Base-by-base conservation (phyloP, 1,140 invertebrate species). In the Lasioglossum baleicum region DNA sequence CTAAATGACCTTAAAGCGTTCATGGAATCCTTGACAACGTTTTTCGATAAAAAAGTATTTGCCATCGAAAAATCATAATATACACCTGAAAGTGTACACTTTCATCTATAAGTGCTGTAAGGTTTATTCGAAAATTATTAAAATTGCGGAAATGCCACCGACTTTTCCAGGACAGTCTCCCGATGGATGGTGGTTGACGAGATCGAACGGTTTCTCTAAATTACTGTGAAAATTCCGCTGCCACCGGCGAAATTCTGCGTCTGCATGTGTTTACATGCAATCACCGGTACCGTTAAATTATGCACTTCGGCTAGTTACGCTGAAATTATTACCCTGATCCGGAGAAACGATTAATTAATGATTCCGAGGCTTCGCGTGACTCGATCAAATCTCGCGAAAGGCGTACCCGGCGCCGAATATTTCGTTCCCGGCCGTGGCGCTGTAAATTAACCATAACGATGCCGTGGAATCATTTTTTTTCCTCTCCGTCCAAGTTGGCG, bases 361-460 rank as follows among this genome's bases (percentile, higher is more conserved):
- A 77, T 67, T 71, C n/a, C 56, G 42, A 40, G 67, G 58, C 70
- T 58, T 77, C 58, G 75, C 75, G 67, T 77, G 75, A 77, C 75
- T 71, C 58, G 56, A 77, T 71, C 67, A 69, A 69, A 69, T 56
- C 44, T 63, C 67, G 58, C 44, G 74, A 68, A 75, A 77, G 75
- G 75, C 40, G 66, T 44, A 70, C 51, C 20, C 48, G 51, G 20
- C 17, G 35, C 64, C 44, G 56, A 77, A n/a, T 31, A 42, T 58
- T 58, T 70, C 66, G 66, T 69, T 53, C 75, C 26, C 75, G 48
- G 67, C 44, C 56, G 67, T 56, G 26, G 31, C 44, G 31, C 42
- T 56, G 70, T 77, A 71, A 77, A 77, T 77, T 77, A 77, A 77
- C 31, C 58, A 51, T 63, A 71, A 77, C 67, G 75, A 77, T 77